Evolutionary conservation across 2,113 vertebrate genomes (phyloP), one percentile per base, ranked within the genome.

Genomic region (Lophotis ruficrista): DNA sequence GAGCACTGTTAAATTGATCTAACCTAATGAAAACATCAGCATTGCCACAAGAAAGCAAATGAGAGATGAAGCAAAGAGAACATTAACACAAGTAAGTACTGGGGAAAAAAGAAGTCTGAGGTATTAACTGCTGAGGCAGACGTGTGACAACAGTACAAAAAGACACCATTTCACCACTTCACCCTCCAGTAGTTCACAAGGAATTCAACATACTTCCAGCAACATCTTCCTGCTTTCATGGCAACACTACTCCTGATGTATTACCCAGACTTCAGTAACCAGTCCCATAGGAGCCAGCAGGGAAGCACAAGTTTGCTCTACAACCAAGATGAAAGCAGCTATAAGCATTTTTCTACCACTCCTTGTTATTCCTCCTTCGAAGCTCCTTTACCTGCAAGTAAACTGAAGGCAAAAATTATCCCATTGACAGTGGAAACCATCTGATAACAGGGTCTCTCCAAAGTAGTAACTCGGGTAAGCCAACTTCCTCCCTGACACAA

Each of bases 291-390:
- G 21, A 87, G 25, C 38, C 82, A 88, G 30, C 16, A 68, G 10
- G 17, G 23, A 84, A 76, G 19, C 14, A 23, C 14, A 58, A 65
- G 27, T 58, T 82, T 31, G 30, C 41, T 78, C 25, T 23, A 14
- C 24, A 82, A 30, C 4, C 0, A 2, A 76, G 66, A 76, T 21
- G 14, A 91, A 11, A 72, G 27, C 31, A 83, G 35, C 27, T 81
- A 15, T 17, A 93, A 75, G 9, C 8, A 37, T 66, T 93, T 83
- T 77, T 37, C 43, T 58, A 57, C 22, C 15, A n/a, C 7, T 69
- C 19, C 5, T 5, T n/a, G 2, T 35, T 80, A 61, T 4, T 71
- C 14, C 37, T 20, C 43, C 43, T 81, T 56, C 0, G 0, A 83
- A 85, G 10, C 20, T 47, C 65, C 33, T 56, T 68, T 33, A 75